Percentiles rank a stretch among this genome's conserved stretches.
phyloP scores from a whole-genome alignment of 2,888 invertebrate species.

The Melanargia galathea region DNA sequence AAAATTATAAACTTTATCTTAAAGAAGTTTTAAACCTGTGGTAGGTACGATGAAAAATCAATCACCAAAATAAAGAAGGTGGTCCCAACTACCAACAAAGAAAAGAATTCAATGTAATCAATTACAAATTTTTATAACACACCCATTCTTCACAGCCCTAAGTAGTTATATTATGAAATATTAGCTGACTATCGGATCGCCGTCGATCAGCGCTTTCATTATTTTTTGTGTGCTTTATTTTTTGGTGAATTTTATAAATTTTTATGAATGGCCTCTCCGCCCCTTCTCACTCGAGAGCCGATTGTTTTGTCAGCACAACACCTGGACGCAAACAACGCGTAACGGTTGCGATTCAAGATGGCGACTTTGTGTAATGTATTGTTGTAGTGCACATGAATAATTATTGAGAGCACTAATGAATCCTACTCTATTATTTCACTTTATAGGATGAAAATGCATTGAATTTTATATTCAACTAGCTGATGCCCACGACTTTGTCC shows the following conservation, averaged over 20 bases:
- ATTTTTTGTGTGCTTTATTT: slow-evolving; percentile 53
- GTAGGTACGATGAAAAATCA: background rate
- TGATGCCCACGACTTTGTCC: too few relatives aligned
- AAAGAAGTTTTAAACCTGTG: background rate
- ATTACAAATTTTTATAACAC: slow-evolving; percentile 67
- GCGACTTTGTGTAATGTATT: slow-evolving; percentile 47
- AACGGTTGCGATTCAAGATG: slow-evolving; percentile 61
- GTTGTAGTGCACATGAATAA: slow-evolving; percentile 24
- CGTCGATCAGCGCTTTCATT: slow-evolving; percentile 39
- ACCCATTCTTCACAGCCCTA: slow-evolving; percentile 72
- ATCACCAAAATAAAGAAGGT: slow-evolving; percentile 40
- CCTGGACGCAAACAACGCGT: slow-evolving; percentile 76
- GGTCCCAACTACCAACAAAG: slow-evolving; percentile 47
- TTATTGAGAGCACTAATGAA: slow-evolving; percentile 35
- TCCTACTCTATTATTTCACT: slow-evolving; percentile 24
- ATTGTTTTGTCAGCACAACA: slow-evolving; percentile 81
- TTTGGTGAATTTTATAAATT: slow-evolving; percentile 69
- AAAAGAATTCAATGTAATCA: slow-evolving; percentile 62
- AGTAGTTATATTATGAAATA: slow-evolving; percentile 80
- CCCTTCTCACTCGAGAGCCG: slow-evolving; percentile 69
- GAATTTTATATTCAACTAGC: background rate
- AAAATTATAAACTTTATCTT: background rate
- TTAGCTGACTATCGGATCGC: slow-evolving; percentile 64
- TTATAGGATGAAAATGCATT: background rate
- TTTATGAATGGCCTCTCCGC: slow-evolving; percentile 74